Evolutionary conservation across 2,888 invertebrate genomes (phyloP), one percentile per base, ranked within the genome.

Genomic region (Cyrtodaria siliqua): DNA sequence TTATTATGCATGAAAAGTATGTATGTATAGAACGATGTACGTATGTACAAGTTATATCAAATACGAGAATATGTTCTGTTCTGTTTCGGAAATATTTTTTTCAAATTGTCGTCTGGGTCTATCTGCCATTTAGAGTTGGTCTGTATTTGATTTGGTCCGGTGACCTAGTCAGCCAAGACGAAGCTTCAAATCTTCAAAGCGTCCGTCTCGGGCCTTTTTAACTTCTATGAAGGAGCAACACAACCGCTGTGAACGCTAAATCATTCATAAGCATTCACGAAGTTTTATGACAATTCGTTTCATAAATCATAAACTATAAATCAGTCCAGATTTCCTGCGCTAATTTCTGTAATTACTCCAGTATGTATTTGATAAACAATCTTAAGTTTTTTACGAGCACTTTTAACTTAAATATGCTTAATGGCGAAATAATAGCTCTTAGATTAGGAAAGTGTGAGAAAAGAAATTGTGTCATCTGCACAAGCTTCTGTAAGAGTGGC

Each of bases 241-340:
- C 12, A 44, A 70, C 68, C 52, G 50, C 62, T 68, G 73, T 29
- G 61, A 62, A 52, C 67, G 57, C 52, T 74, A 74, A 74, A 74
- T 74, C 73, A 74, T 57, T 52, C 57, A 20, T 74, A 68, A 75
- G 70, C 60, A 75, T 53, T 59, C 42, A 56, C 50, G 61, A 70
- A 62, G 60, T 66, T 75, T 75, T 75, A 75, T 64, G 59, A 70
- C 38, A 49, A 64, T 61, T 75, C 61, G 44, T 64, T 75, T 56
- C 69, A 64, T 70, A 67, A 66, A 66, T 40, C 62, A 60, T 27
- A 44, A 29, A 62, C 67, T 29, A 71, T 76, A 76, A 76, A 76
- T 76, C 76, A 70, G 70, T 42, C 60, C 59, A 64, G 64, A 71
- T 71, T 64, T 64, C 29, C 42, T 29, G 20, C 14, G 50, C 40